Conservation (phyloP, 2,113 vertebrate genomes). For the Lepus europaeus region DNA sequence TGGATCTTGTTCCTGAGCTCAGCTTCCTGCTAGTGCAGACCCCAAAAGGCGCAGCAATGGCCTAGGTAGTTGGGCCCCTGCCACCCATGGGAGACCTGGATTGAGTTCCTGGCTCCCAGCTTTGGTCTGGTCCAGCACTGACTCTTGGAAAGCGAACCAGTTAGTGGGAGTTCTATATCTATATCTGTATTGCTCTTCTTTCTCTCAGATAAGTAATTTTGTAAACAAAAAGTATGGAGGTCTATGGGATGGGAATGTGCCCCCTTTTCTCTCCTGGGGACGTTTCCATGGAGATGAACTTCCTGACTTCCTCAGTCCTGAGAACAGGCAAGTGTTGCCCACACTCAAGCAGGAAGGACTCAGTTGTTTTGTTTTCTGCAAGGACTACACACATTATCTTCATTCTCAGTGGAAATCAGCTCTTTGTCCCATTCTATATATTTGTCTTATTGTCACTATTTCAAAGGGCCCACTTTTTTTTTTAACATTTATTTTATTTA, state of each 20-base stretch:
- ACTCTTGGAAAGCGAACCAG: too few relatives aligned
- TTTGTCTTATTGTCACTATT: conserved; percentile 49
- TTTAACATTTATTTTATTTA: too few relatives aligned
- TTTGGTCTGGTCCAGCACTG: too few relatives aligned
- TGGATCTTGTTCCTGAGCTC: too few relatives aligned
- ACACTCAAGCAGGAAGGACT: background rate
- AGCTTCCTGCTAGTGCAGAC: too few relatives aligned
- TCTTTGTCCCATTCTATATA: background rate
- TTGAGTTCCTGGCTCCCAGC: too few relatives aligned
- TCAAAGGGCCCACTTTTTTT: background rate
- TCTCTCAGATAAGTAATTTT: too few relatives aligned
- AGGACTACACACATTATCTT: background rate
- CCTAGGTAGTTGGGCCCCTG: too few relatives aligned
- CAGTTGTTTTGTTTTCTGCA: conserved; percentile 38
- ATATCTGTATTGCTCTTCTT: too few relatives aligned
- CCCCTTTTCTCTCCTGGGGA: background rate
- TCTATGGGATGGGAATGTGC: background rate
- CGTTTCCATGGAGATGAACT: conserved; percentile 16
- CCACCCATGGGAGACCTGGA: too few relatives aligned
- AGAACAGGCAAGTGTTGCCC: conserved; percentile 26
- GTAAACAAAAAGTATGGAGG: background rate
- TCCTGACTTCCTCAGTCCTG: background rate
- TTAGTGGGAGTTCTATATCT: too few relatives aligned
- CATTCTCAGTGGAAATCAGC: conserved; percentile 6
- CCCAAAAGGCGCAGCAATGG: too few relatives aligned